A percentile compares a stretch with the other conserved stretches of the same genome.
Evolutionary conservation across 2,797 vertebrate species (phyloP).

Genomic region (Euphonia xanthogaster): DNA sequence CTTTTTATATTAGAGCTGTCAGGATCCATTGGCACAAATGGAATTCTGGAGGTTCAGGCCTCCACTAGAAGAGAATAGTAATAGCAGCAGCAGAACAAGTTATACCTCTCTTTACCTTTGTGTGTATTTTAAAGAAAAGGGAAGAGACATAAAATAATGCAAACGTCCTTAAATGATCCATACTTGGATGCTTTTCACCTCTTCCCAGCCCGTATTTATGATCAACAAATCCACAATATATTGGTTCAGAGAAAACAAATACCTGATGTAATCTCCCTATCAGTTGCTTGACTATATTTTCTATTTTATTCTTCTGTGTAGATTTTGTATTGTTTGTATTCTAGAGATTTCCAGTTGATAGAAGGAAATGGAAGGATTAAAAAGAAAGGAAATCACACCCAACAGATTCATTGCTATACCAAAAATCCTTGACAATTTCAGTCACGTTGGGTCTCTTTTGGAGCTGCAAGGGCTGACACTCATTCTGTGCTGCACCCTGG

Average conservation of each 20-base stretch:
- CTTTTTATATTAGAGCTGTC: conserved; percentile 4
- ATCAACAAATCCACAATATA: not conserved
- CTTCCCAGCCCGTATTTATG: not conserved
- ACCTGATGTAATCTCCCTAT: not conserved
- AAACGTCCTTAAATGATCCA: not conserved
- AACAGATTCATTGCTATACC: not conserved
- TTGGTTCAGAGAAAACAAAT: not conserved
- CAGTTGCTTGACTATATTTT: not conserved
- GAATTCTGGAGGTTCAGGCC: not conserved
- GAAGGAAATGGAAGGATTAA: not conserved
- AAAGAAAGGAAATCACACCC: not conserved
- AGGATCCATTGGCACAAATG: not conserved
- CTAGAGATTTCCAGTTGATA: not conserved
- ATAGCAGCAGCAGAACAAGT: not conserved
- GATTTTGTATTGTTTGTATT: not conserved
- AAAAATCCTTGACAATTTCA: not conserved
- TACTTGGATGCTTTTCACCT: not conserved
- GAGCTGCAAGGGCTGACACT: conserved; percentile 8
- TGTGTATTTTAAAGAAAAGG: not conserved
- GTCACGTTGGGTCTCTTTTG: not conserved
- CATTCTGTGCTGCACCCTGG: not conserved
- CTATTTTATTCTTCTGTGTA: not conserved
- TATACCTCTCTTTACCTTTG: not conserved
- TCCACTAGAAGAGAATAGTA: not conserved
- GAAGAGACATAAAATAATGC: not conserved